Conservation (phyloP, 2,888 invertebrate genomes). For the Torymus aiolomorphi region DNA sequence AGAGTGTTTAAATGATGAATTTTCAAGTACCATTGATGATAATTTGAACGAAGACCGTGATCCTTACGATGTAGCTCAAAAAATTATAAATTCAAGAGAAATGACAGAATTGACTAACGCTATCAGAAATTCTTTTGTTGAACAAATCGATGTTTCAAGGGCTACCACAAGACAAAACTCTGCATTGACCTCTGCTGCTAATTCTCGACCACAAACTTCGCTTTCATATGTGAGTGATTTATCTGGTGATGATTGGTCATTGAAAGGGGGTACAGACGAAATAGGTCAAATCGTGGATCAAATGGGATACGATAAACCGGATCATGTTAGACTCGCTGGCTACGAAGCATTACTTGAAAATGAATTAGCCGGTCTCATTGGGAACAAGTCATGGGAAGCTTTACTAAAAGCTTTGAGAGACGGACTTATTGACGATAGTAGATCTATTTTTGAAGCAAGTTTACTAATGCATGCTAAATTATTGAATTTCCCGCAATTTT, state of each 20-base stretch:
- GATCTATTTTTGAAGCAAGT: slow-evolving; percentile 71
- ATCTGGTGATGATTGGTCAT: slow-evolving; percentile 70
- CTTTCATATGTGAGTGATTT: slow-evolving; percentile 67
- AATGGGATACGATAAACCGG: slow-evolving; percentile 68
- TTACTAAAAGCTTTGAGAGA: slow-evolving; percentile 67
- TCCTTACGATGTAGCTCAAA: slow-evolving; percentile 62
- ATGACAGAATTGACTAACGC: slow-evolving; percentile 65
- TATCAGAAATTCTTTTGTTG: slow-evolving; percentile 61
- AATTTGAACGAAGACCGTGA: slow-evolving; percentile 62
- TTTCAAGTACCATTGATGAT: slow-evolving; percentile 63
- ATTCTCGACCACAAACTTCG: slow-evolving; percentile 64
- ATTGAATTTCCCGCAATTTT: slow-evolving; percentile 61
- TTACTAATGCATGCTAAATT: slow-evolving; percentile 69
- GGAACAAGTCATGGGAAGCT: slow-evolving; percentile 62
- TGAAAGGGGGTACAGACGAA: slow-evolving; percentile 50
- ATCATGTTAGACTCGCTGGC: slow-evolving; percentile 73
- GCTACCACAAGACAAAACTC: slow-evolving; percentile 50
- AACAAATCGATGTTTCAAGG: slow-evolving; percentile 52
- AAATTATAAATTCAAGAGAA: slow-evolving; percentile 65
- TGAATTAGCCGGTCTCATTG: slow-evolving; percentile 64
- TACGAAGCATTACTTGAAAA: slow-evolving; percentile 69
- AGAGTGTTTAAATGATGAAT: slow-evolving; percentile 68
- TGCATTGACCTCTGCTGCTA: slow-evolving; percentile 46
- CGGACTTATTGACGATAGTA: slow-evolving; percentile 69
- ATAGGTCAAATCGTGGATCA: slow-evolving; percentile 66